These are phyloP conservation scores for Hylaeus anthracinus DNA, from an alignment of 1,140 invertebrate genomes.

Conservation along the genomic window DNA sequence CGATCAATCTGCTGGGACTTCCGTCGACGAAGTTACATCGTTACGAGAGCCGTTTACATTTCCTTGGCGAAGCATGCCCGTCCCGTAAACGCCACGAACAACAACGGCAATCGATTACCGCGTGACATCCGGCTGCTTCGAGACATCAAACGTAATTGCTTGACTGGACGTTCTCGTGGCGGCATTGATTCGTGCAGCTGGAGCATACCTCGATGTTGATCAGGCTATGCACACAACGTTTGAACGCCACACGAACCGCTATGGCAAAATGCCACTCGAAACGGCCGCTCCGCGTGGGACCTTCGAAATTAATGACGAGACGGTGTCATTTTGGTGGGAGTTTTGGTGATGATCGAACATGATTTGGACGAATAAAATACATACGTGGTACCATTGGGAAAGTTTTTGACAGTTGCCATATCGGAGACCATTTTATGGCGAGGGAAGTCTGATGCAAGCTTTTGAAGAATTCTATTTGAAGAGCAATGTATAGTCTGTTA, in stretches of 20 bases:
- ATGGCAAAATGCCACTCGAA: slow-evolving; percentile 25
- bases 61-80: neutral
- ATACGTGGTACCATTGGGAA: too few relatives aligned
- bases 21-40: neutral
- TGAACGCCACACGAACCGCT: neutral
- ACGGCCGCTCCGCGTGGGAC: neutral
- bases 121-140: slow-evolving; percentile 1
- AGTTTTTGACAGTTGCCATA: neutral
- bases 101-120: slow-evolving; percentile 4
- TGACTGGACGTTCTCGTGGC: neutral
- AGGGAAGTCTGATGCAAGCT: neutral
- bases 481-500: too few relatives aligned
- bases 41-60: slow-evolving; percentile 4
- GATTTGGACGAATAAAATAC: too few relatives aligned
- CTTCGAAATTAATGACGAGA: slow-evolving; percentile 9
- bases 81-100: neutral
- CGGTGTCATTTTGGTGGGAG: too few relatives aligned
- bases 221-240: neutral
- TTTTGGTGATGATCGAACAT: too few relatives aligned
- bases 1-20: neutral
- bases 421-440: neutral
- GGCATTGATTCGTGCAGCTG: neutral
- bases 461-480: neutral
- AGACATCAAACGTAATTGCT: slow-evolving; percentile 11
- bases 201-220: neutral